phyloP scores from a whole-genome alignment of 2,888 invertebrate genomes.

The Fragum whitleyi region DNA sequence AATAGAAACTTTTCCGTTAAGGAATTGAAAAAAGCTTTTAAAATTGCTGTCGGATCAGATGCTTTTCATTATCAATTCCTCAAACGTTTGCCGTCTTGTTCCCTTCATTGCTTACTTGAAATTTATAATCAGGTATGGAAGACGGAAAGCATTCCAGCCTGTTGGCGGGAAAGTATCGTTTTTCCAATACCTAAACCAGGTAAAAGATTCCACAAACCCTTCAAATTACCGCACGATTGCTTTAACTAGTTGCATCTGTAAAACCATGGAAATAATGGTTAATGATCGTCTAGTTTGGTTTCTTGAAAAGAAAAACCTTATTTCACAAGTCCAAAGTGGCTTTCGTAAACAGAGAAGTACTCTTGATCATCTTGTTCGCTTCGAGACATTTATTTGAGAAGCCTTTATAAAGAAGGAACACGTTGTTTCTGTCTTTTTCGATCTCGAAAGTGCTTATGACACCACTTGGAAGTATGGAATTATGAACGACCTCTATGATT shows the following conservation, averaged over 20 bases:
- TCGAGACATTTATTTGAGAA: conserved; percentile 61
- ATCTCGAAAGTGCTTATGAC: conserved; percentile 46
- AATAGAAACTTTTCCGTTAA: neutral
- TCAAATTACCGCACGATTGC: conserved; percentile 71
- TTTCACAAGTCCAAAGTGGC: conserved; percentile 57
- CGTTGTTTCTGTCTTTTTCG: conserved; percentile 56
- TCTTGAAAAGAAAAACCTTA: conserved; percentile 56
- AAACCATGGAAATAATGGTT: conserved; percentile 71
- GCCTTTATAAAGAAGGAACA: conserved; percentile 63
- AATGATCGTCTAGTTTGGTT: conserved; percentile 67
- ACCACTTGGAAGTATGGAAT: conserved; percentile 48
- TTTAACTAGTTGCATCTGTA: conserved; percentile 73
- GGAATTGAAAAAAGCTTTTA: neutral
- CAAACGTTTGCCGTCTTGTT: neutral
- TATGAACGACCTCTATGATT: conserved; percentile 40
- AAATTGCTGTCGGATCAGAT: conserved; percentile 37
- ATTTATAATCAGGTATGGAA: conserved; percentile 55
- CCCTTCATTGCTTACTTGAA: conserved; percentile 12
- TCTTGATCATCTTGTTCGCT: conserved; percentile 52
- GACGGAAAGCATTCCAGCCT: conserved; percentile 41
- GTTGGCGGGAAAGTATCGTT: conserved; percentile 53
- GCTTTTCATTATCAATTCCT: conserved; percentile 40
- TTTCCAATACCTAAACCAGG: conserved; percentile 62
- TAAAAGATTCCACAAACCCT: conserved; percentile 55
- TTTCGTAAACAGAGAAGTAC: conserved; percentile 51